phyloP scores from a whole-genome alignment of 2,113 vertebrate species.

The Myotis davidii region DNA sequence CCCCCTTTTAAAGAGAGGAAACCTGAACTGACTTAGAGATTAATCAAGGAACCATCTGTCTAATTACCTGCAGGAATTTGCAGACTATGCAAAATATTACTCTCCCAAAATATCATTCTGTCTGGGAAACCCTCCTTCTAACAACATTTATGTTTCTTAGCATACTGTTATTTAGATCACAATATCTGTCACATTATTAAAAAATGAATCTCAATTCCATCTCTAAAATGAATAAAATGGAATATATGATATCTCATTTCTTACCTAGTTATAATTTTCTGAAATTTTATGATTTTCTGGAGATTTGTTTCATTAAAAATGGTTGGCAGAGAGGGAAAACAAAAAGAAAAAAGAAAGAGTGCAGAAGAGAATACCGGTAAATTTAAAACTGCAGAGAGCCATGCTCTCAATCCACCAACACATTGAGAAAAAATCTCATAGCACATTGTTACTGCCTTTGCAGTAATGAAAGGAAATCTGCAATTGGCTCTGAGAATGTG shows the following conservation, averaged over 20 bases:
- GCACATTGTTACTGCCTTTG: not conserved
- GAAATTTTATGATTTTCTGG: not conserved
- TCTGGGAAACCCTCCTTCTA: not conserved
- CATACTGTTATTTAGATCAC: not conserved
- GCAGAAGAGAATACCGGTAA: not conserved
- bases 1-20: slow-evolving; percentile 25
- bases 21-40: not conserved
- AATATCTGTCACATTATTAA: slow-evolving; percentile 12
- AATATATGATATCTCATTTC: not conserved
- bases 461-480: not conserved
- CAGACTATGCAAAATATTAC: not conserved
- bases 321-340: not conserved
- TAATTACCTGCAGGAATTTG: not conserved
- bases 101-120: not conserved
- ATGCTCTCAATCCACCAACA: not conserved
- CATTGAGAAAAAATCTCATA: not conserved
- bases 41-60: not conserved
- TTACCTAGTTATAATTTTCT: not conserved
- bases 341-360: not conserved
- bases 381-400: not conserved
- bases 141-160: not conserved
- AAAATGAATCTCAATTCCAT: not conserved
- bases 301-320: not conserved
- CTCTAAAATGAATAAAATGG: not conserved
- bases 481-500: not conserved